A percentile compares a stretch with the other conserved stretches of the same genome.
phyloP scores from a whole-genome alignment of 23 tunicate genomes.

The Phallusia fumigata region DNA sequence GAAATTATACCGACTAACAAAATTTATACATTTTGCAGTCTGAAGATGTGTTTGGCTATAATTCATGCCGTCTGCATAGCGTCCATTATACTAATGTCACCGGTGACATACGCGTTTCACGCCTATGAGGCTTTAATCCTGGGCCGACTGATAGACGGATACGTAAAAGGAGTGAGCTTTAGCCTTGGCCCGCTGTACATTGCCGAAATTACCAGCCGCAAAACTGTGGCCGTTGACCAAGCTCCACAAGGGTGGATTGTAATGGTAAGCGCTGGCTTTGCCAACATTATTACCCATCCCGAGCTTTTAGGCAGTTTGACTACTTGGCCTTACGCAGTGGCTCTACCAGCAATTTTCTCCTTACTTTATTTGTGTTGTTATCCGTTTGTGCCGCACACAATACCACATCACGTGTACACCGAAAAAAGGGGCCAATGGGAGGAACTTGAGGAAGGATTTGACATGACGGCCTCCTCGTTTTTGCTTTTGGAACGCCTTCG shows the following conservation, averaged over 20 bases:
- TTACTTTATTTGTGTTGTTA: constrained; percentile 13
- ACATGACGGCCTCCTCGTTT: not conserved
- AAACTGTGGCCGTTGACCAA: constrained; percentile 43
- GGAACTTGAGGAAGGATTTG: not conserved
- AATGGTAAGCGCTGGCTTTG: constrained; percentile 28
- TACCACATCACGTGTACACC: not conserved
- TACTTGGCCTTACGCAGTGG: constrained; percentile 33
- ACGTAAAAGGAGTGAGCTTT: constrained; percentile 34
- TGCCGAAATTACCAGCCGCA: constrained; percentile 43
- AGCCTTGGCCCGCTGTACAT: constrained; percentile 26
- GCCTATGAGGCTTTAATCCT: constrained; percentile 54
- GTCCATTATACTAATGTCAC: constrained; percentile 46
- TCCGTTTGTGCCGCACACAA: constrained; percentile 44
- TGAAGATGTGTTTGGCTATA: constrained; percentile 8
- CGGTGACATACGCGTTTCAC: constrained; percentile 21
- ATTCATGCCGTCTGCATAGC: constrained; percentile 28
- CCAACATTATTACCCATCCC: constrained; percentile 12
- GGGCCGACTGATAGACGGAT: constrained; percentile 46
- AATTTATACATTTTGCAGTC: constrained; percentile 19
- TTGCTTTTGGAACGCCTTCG: constrained; percentile 17
- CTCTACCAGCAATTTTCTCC: constrained; percentile 40
- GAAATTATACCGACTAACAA: too few species aligned
- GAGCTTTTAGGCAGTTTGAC: constrained; percentile 28
- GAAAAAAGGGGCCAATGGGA: not conserved
- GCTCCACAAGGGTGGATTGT: not conserved